These are phyloP conservation scores for Siniperca chuatsi DNA, from an alignment of 2,113 vertebrate species.

Conservation along the genomic window DNA sequence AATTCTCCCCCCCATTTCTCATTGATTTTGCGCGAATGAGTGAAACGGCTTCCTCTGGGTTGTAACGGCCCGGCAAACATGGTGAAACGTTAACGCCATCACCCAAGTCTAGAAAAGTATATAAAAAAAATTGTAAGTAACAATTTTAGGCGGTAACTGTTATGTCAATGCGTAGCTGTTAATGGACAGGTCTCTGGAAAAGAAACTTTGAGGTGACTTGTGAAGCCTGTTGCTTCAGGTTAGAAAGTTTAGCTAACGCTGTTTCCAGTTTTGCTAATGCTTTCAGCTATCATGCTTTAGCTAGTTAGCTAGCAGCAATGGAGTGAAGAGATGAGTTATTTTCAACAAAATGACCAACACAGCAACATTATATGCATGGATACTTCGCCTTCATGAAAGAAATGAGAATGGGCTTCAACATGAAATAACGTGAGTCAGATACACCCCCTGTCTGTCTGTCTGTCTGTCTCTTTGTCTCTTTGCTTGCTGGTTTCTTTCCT, in stretches of 20 bases:
- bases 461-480: background rate
- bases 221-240: background rate
- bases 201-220: background rate
- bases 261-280: no score
- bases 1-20: no score
- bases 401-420: no score
- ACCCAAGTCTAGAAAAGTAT: no score
- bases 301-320: no score
- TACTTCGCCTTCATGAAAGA: background rate
- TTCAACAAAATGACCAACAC: background rate
- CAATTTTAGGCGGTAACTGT: background rate
- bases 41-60: background rate
- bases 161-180: rapidly evolving
- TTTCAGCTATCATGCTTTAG: no score
- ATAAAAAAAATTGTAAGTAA: no score
- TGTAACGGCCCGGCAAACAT: no score
- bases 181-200: background rate
- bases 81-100: no score
- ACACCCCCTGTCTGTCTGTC: background rate
- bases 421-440: background rate
- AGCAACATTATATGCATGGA: background rate
- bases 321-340: background rate
- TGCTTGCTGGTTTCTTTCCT: background rate
- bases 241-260: no score
- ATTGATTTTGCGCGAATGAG: no score